Conservation (phyloP, 2,888 invertebrate genomes). For the Arge pagana region DNA sequence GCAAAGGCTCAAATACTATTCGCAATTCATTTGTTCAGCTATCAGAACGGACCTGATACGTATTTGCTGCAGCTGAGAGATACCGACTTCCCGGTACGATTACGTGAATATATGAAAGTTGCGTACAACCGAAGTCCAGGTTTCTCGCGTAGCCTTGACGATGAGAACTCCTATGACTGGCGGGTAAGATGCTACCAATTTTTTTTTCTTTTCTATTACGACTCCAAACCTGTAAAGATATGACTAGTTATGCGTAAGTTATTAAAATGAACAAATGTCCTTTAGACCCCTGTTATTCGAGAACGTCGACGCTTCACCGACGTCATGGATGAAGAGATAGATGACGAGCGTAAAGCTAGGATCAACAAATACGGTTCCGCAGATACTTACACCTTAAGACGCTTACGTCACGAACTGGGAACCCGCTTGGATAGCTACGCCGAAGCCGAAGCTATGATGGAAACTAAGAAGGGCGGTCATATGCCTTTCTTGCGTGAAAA, state of each 20-base stretch:
- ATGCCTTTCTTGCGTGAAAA: conserved; percentile 93
- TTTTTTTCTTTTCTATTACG: no score
- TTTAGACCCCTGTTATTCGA: conserved; percentile 81
- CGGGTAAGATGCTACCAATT: no score
- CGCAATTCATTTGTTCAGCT: conserved; percentile 66
- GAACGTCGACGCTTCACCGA: conserved; percentile 91
- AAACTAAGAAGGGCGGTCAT: conserved; percentile 72
- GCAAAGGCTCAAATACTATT: neutral
- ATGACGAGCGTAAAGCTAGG: conserved; percentile 82
- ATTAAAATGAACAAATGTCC: conserved; percentile 4
- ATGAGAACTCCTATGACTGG: conserved; percentile 74
- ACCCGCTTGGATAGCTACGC: conserved; percentile 82
- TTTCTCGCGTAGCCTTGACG: conserved; percentile 68
- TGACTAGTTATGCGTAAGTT: no score
- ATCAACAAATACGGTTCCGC: conserved; percentile 77
- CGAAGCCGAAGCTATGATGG: conserved; percentile 84
- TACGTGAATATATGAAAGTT: conserved; percentile 94
- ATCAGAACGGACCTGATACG: conserved; percentile 96
- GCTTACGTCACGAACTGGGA: conserved; percentile 84
- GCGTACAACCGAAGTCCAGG: conserved; percentile 78
- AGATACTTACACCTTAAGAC: conserved; percentile 73
- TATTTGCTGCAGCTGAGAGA: conserved; percentile 92
- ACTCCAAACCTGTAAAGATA: no score
- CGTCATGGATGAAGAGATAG: conserved; percentile 94
- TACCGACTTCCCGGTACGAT: conserved; percentile 90